Base-by-base conservation (phyloP, 2,797 vertebrate species). In the Protosalanx chinensis region DNA sequence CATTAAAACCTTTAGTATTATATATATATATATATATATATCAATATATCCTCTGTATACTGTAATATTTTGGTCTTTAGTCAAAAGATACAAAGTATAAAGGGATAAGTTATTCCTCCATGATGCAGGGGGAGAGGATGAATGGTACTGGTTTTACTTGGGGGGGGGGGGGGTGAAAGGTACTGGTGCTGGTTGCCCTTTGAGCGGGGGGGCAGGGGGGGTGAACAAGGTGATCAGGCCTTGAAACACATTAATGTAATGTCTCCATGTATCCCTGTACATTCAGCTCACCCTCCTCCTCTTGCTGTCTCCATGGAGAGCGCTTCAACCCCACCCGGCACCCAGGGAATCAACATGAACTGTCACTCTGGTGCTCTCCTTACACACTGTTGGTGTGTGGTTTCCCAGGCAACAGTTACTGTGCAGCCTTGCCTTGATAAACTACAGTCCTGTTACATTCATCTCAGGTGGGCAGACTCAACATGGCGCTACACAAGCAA, bases 1-100 rank as follows among this genome's bases (percentile, higher is more conserved):
- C 91, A 95, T 94, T 94, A 93, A 90, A 94, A 91, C 91, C 88
- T 92, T 88, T 90, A 88, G 91, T 91, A 91, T 83, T 83, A 88
- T 88, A 89, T 93, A 88, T 86, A 86, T 85, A 84, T 81, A n/a
- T n/a, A n/a, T n/a, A 27, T 27, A 27, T 27, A 29, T 84, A 87
- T 88, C 90, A 94, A 88, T 86, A 88, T 85, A 84, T 81, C 74
- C 73, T 86, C 76, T 78, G 71, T 67, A 72, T 73, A 75, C 66
- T 74, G 65, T 37, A 64, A 88, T 90, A 73, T 93, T 95, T 95
- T 95, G 93, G 91, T 95, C 92, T 91, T 87, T 81, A 93, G 90
- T 94, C 93, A 94, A 94, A 90, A 91, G 88, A 86, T 80, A 60
- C 74, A 70, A 88, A 88, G 85, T 76, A 86, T 90, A 90, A 82